Conservation (phyloP, 2,888 invertebrate genomes). For the Asteroscopus sphinx region DNA sequence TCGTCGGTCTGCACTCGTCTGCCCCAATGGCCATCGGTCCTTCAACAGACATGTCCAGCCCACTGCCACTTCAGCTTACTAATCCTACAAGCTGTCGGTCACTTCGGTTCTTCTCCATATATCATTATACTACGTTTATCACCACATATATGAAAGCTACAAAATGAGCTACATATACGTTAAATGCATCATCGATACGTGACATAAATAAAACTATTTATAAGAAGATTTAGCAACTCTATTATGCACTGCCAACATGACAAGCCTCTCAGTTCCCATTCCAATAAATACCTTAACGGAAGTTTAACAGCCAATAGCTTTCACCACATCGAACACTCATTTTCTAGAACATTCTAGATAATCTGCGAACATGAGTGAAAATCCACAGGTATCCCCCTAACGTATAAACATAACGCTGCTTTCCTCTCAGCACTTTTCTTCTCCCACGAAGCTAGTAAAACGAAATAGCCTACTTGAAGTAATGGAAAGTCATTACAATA, state of each 20-base stretch:
- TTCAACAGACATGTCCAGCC: too few relatives aligned
- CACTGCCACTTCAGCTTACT: too few relatives aligned
- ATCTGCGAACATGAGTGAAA: slow-evolving; percentile 57
- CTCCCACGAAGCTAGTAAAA: slow-evolving; percentile 71
- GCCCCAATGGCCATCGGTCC: too few relatives aligned
- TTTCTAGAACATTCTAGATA: slow-evolving; percentile 51
- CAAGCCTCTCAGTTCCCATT: slow-evolving; percentile 19
- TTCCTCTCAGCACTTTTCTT: slow-evolving; percentile 70
- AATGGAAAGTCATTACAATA: slow-evolving; percentile 77
- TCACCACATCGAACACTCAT: slow-evolving; percentile 39
- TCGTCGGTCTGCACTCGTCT: too few relatives aligned
- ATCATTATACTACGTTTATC: too few relatives aligned
- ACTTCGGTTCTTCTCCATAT: too few relatives aligned
- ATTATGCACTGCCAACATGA: slow-evolving; percentile 10
- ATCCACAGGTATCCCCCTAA: slow-evolving; percentile 65
- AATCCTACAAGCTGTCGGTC: too few relatives aligned
- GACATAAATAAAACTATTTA: slow-evolving; percentile 32
- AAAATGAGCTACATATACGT: too few relatives aligned
- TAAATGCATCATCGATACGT: slow-evolving; percentile 4
- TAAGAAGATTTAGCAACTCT: slow-evolving; percentile 25
- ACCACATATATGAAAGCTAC: too few relatives aligned
- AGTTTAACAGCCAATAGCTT: slow-evolving; percentile 33
- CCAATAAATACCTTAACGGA: slow-evolving; percentile 42
- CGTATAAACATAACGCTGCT: slow-evolving; percentile 63
- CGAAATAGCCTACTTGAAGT: slow-evolving; percentile 74